Percentiles rank a stretch among this genome's conserved stretches.
Evolutionary conservation across 2,113 vertebrate species (phyloP).

Genomic region (Prolemur simus): DNA sequence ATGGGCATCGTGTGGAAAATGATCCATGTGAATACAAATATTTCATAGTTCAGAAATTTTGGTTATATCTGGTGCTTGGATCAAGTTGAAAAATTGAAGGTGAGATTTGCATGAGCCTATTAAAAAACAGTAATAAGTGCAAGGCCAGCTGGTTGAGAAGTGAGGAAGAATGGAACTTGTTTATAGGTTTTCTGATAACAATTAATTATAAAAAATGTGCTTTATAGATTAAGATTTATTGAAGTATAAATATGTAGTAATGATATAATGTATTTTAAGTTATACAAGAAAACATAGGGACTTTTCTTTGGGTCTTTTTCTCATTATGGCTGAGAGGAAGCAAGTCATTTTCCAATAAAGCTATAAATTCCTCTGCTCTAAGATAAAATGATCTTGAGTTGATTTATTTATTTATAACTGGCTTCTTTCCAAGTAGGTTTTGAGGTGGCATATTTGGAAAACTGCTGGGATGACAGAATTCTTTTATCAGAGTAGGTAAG

Average conservation of each 20-base stretch:
- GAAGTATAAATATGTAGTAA: conserved; percentile 80
- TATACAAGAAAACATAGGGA: conserved; percentile 78
- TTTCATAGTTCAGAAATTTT: conserved; percentile 55
- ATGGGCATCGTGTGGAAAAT: conserved; percentile 54
- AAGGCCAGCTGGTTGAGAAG: conserved; percentile 40
- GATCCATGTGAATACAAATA: conserved; percentile 37
- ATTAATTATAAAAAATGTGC: conserved; percentile 73
- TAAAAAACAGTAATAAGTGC: conserved; percentile 56
- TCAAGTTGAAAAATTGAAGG: conserved; percentile 51
- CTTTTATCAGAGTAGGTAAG: conserved; percentile 47
- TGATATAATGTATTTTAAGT: conserved; percentile 81
- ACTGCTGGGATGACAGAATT: conserved; percentile 39
- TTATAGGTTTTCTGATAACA: conserved; percentile 72
- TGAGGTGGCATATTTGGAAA: conserved; percentile 60
- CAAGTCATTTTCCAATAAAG: conserved; percentile 68
- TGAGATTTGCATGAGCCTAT: conserved; percentile 67
- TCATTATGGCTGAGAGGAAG: conserved; percentile 71
- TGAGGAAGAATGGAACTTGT: conserved; percentile 63
- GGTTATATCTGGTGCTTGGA: conserved; percentile 63
- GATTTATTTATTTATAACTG: conserved; percentile 60
- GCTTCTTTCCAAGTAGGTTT: conserved; percentile 62
- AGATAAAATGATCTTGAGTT: conserved; percentile 48
- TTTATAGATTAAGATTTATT: conserved; percentile 81
- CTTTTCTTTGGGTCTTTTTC: conserved; percentile 70
- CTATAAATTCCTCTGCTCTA: conserved; percentile 53